Percentiles rank a stretch among this genome's conserved stretches.
Conservation (phyloP, 2,113 vertebrate species). For the Calonectris borealis region DNA sequence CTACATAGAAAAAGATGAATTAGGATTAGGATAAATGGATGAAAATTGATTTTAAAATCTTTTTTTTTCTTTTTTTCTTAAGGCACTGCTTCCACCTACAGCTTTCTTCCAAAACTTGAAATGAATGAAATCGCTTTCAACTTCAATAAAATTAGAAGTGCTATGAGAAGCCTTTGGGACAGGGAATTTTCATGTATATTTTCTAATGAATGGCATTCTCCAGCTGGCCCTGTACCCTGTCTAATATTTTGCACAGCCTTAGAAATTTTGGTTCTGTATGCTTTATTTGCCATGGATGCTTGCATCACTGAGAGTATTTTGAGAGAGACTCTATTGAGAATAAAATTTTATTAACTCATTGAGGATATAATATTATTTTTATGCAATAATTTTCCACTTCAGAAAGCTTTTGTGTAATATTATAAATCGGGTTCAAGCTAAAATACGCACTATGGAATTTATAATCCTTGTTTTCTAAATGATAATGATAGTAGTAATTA, state of each 20-base stretch:
- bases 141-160: conserved; percentile 28
- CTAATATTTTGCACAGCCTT: background rate
- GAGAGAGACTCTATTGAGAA: background rate
- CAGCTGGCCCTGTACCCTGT: background rate
- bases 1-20: background rate
- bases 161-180: conserved; percentile 13
- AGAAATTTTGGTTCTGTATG: background rate
- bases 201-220: conserved; percentile 26
- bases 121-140: conserved; percentile 26
- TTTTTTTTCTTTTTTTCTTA: background rate
- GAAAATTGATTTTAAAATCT: background rate
- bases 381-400: conserved; percentile 11
- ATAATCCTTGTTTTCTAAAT: conserved; percentile 1
- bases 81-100: conserved; percentile 32
- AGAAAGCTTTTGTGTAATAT: background rate
- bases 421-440: background rate
- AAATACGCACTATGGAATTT: background rate
- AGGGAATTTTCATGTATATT: background rate
- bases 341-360: conserved; percentile 32
- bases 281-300: background rate
- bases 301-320: background rate
- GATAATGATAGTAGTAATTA: background rate
- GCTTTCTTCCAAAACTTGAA: conserved; percentile 25
- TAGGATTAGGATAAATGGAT: background rate
- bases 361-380: background rate